These are phyloP conservation scores for Hirtodrosophila duncani DNA, from an alignment of 2,888 invertebrate species.

Conservation along the genomic window DNA sequence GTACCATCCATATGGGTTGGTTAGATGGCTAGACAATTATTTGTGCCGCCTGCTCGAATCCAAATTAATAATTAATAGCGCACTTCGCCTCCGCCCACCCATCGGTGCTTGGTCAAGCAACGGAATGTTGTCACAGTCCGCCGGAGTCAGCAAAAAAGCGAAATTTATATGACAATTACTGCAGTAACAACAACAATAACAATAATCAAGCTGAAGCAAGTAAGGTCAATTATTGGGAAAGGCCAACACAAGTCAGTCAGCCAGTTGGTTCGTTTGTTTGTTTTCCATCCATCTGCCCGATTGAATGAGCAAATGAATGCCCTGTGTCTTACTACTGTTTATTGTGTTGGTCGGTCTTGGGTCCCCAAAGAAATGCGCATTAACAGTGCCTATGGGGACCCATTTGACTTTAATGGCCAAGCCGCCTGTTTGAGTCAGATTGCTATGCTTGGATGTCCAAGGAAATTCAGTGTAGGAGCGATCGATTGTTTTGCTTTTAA, in stretches of 20 bases:
- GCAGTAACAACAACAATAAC: slow-evolving; percentile 12
- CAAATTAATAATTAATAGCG: slow-evolving; percentile 61
- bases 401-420: slow-evolving; percentile 22
- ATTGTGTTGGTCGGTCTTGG: too few relatives aligned
- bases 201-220: slow-evolving; percentile 10
- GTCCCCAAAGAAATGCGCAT: slow-evolving; percentile 18
- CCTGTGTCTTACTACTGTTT: slow-evolving; percentile 26
- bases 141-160: neutral
- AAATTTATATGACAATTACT: slow-evolving; percentile 42
- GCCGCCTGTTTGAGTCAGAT: too few relatives aligned
- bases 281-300: slow-evolving; percentile 4
- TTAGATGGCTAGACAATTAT: slow-evolving; percentile 36
- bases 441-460: neutral
- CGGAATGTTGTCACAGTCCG: slow-evolving; percentile 34
- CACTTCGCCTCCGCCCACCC: slow-evolving; percentile 29
- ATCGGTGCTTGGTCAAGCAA: slow-evolving; percentile 29
- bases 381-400: too few relatives aligned
- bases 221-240: slow-evolving; percentile 63
- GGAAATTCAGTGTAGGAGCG: too few relatives aligned
- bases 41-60: slow-evolving; percentile 37
- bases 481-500: too few relatives aligned
- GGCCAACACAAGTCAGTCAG: slow-evolving; percentile 42
- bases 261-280: slow-evolving; percentile 21
- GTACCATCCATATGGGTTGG: slow-evolving; percentile 28
- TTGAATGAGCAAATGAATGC: slow-evolving; percentile 18